Base-by-base conservation (phyloP, 2,888 invertebrate genomes). In the Mythimna albipuncta region DNA sequence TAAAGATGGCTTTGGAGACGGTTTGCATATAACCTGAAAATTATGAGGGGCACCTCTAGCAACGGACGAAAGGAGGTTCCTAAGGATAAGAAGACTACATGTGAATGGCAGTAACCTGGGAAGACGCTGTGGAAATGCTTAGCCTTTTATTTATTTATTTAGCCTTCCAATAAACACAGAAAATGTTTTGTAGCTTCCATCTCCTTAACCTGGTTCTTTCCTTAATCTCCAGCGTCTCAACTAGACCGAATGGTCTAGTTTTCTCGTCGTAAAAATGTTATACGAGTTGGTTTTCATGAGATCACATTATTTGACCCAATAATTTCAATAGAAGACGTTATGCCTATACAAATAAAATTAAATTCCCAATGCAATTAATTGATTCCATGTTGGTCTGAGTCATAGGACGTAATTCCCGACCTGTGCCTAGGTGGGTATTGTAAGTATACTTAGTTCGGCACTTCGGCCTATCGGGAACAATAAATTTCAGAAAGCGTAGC, bases 331-430 rank as follows among this genome's bases (percentile, higher is more conserved):
- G 1, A 55, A 59, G 41, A 55, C 38, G 26, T 54, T 47, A 38
- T 19, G 47, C 9, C 19, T 50, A 6, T 44, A 35, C 6, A 9
- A 72, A 72, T 75, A 61, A 62, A 72, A 79, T 75, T 44, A 1
- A 38, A 67, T 32, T 55, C 32, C 16, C 16, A 59, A 55, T 52
- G 52, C 38, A 50, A 57, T 47, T 69, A 78, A 67, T 61, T 57
- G n/a, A 61, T 61, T 44, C 16, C 9, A 71, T 26, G 19, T 62
- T 54, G 21, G 13, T n/a, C 11, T 83, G 84, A 80, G 63, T 81
- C 81, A 83, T 52, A 10, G 54, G 26, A 71, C 44, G 75, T 75
- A 61, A 80, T 75, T 71, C 59, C 66, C 64, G 52, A 75, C 58
- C 59, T 63, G 55, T 62, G 32, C 19, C 16, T 68, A 55, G 38